Conservation (phyloP, 1,140 invertebrate genomes). For the Triops longicaudatus region DNA sequence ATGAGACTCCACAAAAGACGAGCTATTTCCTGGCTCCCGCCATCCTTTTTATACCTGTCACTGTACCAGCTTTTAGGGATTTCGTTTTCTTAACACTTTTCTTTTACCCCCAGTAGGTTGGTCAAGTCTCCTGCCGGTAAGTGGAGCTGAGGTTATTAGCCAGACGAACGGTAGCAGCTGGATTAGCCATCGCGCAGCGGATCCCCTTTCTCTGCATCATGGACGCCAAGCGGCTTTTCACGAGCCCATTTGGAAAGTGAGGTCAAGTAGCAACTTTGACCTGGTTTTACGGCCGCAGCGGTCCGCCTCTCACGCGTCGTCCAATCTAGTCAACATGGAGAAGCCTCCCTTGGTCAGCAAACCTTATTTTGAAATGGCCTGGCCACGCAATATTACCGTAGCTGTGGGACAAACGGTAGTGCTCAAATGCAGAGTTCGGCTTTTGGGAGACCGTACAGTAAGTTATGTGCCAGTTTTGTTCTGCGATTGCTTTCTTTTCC, state of each 20-base stretch:
- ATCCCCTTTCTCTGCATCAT: not conserved
- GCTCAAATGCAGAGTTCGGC: constrained; percentile 71
- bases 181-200: not conserved
- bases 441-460: constrained; percentile 78
- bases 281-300: not conserved
- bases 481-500: not conserved
- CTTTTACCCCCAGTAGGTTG: not conserved
- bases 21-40: not conserved
- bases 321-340: constrained; percentile 14
- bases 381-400: constrained; percentile 67
- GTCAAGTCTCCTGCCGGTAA: not conserved
- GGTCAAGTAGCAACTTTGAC: constrained; percentile 14
- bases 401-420: constrained; percentile 73
- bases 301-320: constrained; percentile 4
- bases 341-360: constrained; percentile 22
- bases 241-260: constrained; percentile 2
- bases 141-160: constrained; percentile 3
- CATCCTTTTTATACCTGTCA: not conserved
- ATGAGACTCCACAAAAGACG: not conserved
- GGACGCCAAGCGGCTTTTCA: not conserved
- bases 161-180: not conserved
- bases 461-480: not conserved
- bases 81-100: not conserved
- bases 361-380: constrained; percentile 77
- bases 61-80: not conserved